A percentile compares a stretch with the other conserved stretches of the same genome.
These are phyloP conservation scores for Tetragonula carbonaria DNA, from an alignment of 2,888 invertebrate species.

Conservation along the genomic window DNA sequence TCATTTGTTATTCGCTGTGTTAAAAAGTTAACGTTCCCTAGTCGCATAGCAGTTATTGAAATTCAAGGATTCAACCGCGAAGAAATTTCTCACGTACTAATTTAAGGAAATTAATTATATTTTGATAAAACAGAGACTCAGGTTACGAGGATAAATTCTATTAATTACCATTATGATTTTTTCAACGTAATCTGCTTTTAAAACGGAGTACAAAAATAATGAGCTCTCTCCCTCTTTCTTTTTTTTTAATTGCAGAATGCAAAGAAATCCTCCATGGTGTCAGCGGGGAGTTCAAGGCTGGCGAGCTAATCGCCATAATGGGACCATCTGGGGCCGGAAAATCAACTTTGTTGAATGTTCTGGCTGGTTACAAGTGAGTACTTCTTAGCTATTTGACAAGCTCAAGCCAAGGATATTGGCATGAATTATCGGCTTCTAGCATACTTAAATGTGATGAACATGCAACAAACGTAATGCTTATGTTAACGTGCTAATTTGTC, in stretches of 20 bases:
- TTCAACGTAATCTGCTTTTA: background rate
- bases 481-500: too few species aligned
- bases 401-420: background rate
- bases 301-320: slow-evolving; percentile 88
- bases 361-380: slow-evolving; percentile 95
- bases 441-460: background rate
- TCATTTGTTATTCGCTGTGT: background rate
- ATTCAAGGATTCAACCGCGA: background rate
- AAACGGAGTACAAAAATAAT: background rate
- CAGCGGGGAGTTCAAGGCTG: slow-evolving; percentile 86
- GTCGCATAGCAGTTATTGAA: background rate
- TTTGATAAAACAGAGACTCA: background rate
- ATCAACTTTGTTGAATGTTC: slow-evolving; percentile 94
- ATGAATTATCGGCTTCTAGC: background rate
- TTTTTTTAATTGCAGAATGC: slow-evolving; percentile 84
- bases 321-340: slow-evolving; percentile 91
- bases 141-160: background rate
- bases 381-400: background rate
- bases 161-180: background rate
- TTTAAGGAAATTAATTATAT: background rate
- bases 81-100: background rate
- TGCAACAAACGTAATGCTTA: background rate
- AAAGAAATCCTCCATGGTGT: slow-evolving; percentile 87
- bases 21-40: background rate
- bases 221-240: background rate